A percentile compares a stretch with the other conserved stretches of the same genome.
phyloP scores from a whole-genome alignment of 2,797 vertebrate genomes.

The Chrysocyon brachyurus region DNA sequence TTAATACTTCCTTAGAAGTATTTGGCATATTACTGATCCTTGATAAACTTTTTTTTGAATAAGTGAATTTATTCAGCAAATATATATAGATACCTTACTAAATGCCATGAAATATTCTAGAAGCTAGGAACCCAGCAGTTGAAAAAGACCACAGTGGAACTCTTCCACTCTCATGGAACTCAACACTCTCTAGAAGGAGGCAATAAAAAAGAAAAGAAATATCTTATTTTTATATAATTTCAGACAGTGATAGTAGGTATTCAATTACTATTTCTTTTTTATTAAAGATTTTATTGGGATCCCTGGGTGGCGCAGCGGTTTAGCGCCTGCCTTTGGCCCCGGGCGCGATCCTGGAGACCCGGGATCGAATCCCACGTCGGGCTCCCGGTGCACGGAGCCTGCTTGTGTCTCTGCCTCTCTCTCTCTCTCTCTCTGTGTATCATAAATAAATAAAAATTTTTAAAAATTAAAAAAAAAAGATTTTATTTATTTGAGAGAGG shows the following conservation, averaged over 20 bases:
- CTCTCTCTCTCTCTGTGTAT: no score
- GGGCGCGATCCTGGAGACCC: no score
- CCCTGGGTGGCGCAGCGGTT: no score
- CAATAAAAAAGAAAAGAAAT: conserved; percentile 13
- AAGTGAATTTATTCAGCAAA: conserved; percentile 13
- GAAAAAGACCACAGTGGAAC: not conserved
- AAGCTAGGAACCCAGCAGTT: not conserved
- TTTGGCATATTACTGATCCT: not conserved
- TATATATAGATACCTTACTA: conserved; percentile 1
- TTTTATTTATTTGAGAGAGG: no score
- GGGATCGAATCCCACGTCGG: no score
- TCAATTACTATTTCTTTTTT: not conserved
- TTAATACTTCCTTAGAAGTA: not conserved
- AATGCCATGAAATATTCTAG: not conserved
- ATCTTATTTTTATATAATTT: not conserved
- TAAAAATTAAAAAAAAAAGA: no score
- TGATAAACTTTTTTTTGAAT: not conserved
- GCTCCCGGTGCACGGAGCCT: no score
- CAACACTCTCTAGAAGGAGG: not conserved
- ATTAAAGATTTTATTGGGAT: no score
- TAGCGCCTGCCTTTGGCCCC: no score
- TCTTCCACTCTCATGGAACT: not conserved
- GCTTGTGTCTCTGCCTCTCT: no score
- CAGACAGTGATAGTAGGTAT: not conserved
- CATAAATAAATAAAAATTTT: no score